Evolutionary conservation across 2,797 vertebrate genomes (phyloP), one percentile per base, ranked within the genome.

Genomic region (Danionella dracula): DNA sequence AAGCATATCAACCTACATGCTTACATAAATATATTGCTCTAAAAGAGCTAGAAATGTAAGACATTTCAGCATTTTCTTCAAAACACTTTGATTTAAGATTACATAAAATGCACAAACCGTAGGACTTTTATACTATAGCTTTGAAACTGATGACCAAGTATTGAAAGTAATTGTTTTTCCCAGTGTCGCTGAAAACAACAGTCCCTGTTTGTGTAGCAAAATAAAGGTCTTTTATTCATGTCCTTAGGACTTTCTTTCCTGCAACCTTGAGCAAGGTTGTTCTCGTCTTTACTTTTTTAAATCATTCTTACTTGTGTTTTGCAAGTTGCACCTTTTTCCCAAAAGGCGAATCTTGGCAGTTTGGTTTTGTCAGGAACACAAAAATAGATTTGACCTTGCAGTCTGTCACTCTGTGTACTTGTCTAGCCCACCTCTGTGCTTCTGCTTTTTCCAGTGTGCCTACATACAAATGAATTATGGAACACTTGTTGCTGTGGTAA

Each of bases 401-500:
- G 16, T 44, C 9, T 16, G 11, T 31, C 13, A 16, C 31, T 45
- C 21, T 45, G 15, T 27, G 11, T 68, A 17, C 50, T 8, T 48
- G 54, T 40, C 44, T 40, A 23, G 35, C 46, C 19, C 23, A n/a
- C 8, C 16, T 75, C 4, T 45, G 5, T 20, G 2, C 58, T 15
- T 16, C 11, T 56, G 32, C 42, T 27, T 64, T 54, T 37, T 4
- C 27, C 15, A 10, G 21, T 37, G 31, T 50, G n/a, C 2, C 8
- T 29, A 20, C 15, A 53, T 34, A 8, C 42, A 56, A 41, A 54
- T 48, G 48, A 35, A 56, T 61, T 50, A 46, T 8, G 17, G 16
- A 41, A n/a, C 4, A 8, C 11, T 13, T 54, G 61, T 69, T 60
- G 62, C 64, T 55, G 31, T 55, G 29, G 67, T 27, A 44, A 70